Evolutionary conservation across 1,140 invertebrate genomes (phyloP).

Genomic region (Calliopsis andreniformis): DNA sequence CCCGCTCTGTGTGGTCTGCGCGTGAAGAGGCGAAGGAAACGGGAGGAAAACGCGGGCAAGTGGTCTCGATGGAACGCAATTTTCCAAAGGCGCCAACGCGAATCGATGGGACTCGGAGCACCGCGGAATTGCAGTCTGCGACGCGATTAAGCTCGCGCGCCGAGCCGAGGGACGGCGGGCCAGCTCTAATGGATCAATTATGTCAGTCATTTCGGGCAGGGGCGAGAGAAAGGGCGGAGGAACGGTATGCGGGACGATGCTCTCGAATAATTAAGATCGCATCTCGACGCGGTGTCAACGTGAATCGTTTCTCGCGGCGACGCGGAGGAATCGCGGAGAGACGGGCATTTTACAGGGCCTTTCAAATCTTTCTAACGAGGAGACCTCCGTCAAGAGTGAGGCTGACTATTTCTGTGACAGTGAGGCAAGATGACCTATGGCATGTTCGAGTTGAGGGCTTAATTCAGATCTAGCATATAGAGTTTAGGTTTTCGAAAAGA

Average conservation of each 20-base stretch:
- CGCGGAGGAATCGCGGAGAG: not conserved
- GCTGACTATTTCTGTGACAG: too few species aligned
- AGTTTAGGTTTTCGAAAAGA: too few species aligned
- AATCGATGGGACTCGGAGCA: slow-evolving; percentile 48
- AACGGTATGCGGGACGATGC: not conserved
- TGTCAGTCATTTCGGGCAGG: slow-evolving; percentile 57
- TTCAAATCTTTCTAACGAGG: too few species aligned
- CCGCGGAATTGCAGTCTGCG: slow-evolving; percentile 42
- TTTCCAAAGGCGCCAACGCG: slow-evolving; percentile 31
- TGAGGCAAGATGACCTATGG: too few species aligned
- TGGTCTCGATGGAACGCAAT: not conserved
- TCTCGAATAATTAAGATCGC: slow-evolving; percentile 71
- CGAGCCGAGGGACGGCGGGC: not conserved
- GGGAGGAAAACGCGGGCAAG: not conserved
- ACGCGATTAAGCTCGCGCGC: slow-evolving; percentile 21
- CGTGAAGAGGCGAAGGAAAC: not conserved
- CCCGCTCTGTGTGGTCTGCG: not conserved
- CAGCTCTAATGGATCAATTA: slow-evolving; percentile 72
- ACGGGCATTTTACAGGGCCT: not conserved
- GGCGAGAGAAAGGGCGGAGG: slow-evolving; percentile 31
- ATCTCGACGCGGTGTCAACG: slow-evolving; percentile 61
- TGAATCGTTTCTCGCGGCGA: not conserved
- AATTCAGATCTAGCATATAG: too few species aligned
- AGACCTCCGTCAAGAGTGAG: too few species aligned
- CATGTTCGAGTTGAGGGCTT: too few species aligned